Conservation (phyloP, 2,797 vertebrate species). For the Gouania willdenowi region DNA sequence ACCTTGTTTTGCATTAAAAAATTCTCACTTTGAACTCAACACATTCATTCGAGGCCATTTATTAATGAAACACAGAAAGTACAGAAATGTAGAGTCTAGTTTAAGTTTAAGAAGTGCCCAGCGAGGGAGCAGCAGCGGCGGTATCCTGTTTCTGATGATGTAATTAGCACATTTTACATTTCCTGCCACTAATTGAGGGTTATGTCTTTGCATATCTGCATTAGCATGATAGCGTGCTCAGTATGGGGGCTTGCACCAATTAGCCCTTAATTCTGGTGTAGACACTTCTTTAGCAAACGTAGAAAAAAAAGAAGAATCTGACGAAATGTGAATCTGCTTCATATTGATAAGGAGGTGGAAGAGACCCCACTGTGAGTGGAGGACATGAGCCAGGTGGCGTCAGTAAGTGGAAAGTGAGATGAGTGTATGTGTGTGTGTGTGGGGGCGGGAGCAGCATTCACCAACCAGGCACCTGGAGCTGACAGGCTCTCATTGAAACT, state of each 20-base stretch:
- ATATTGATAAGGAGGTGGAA: slow-evolving; percentile 32
- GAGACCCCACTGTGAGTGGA: slow-evolving; percentile 49
- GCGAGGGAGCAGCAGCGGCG: slow-evolving; percentile 55
- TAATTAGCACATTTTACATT: slow-evolving; percentile 58
- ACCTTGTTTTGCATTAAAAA: no score
- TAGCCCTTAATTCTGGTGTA: slow-evolving; percentile 40
- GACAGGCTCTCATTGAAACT: slow-evolving; percentile 55
- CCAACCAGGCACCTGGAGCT: slow-evolving; percentile 58
- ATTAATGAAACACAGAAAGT: no score
- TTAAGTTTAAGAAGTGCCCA: no score
- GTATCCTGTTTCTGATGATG: slow-evolving; percentile 38
- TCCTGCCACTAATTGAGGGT: slow-evolving; percentile 54
- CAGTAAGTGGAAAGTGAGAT: slow-evolving; percentile 38
- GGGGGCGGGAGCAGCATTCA: slow-evolving; percentile 41
- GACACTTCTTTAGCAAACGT: slow-evolving; percentile 46
- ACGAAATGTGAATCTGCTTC: slow-evolving; percentile 48
- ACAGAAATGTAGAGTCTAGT: no score
- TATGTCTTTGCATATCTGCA: slow-evolving; percentile 50
- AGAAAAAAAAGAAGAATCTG: slow-evolving; percentile 54
- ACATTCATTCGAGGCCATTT: no score
- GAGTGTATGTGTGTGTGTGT: slow-evolving; percentile 8
- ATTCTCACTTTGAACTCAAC: no score
- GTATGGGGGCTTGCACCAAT: slow-evolving; percentile 53
- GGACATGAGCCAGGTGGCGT: slow-evolving; percentile 58
- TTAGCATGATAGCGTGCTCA: slow-evolving; percentile 49